Conservation (phyloP, 1,140 invertebrate genomes). For the Latrodectus geometricus region DNA sequence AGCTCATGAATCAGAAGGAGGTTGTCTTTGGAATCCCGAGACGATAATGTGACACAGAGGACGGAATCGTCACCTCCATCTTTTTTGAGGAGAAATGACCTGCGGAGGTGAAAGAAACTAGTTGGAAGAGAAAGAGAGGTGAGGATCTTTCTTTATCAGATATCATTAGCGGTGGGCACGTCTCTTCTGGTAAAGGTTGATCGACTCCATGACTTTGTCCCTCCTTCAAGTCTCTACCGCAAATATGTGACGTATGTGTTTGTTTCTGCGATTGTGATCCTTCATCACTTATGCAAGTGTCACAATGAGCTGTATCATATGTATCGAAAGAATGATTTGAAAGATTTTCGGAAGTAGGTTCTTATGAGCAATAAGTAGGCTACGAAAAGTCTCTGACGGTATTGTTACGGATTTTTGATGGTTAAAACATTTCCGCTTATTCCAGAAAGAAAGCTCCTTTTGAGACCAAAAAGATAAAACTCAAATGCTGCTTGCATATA, state of each 20-base stretch:
- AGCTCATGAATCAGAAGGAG: not conserved
- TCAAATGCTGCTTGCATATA: too few species aligned
- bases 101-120: constrained; percentile 36
- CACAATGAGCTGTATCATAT: not conserved
- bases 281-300: not conserved
- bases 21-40: not conserved
- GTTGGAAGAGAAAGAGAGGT: not conserved
- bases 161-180: not conserved
- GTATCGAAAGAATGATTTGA: too few species aligned
- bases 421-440: not conserved
- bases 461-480: too few species aligned
- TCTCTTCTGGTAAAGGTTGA: not conserved
- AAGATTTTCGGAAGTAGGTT: too few species aligned
- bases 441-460: too few species aligned
- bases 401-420: not conserved
- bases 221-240: not conserved
- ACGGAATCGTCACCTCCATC: not conserved
- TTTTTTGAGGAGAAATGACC: constrained; percentile 25
- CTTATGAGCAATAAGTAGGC: not conserved
- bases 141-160: not conserved
- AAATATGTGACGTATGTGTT: not conserved
- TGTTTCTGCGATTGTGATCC: not conserved
- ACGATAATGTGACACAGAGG: not conserved
- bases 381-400: not conserved
- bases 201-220: not conserved